phyloP scores from a whole-genome alignment of 1,140 invertebrate species.

The Zaprionus ghesquierei region DNA sequence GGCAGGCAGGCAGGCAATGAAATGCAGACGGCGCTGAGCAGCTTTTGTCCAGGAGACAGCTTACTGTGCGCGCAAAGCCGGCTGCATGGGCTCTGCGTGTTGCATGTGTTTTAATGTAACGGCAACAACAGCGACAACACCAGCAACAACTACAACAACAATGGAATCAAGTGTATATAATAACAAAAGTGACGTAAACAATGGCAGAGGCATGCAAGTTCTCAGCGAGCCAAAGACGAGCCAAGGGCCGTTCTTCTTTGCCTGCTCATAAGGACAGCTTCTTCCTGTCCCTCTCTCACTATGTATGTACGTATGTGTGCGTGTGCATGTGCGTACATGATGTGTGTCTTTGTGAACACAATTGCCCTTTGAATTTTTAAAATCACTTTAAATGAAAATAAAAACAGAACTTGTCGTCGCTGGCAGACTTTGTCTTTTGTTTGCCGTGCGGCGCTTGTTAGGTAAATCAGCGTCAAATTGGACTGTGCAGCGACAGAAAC shows the following conservation, averaged over 20 bases:
- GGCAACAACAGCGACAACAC: slow-evolving; percentile 24
- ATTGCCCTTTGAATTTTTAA: slow-evolving; percentile 81
- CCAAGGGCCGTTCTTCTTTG: slow-evolving; percentile 54
- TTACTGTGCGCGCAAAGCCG: slow-evolving; percentile 42
- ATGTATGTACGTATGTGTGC: not conserved
- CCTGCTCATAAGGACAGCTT: slow-evolving; percentile 28
- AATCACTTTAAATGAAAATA: slow-evolving; percentile 81
- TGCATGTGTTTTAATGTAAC: slow-evolving; percentile 68
- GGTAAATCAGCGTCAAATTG: slow-evolving; percentile 72
- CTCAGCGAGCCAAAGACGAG: slow-evolving; percentile 56
- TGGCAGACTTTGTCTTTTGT: slow-evolving; percentile 60
- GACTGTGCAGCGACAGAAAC: slow-evolving; percentile 33
- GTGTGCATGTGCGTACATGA: slow-evolving; percentile 6
- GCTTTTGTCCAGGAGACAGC: slow-evolving; percentile 28
- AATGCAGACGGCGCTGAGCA: slow-evolving; percentile 11
- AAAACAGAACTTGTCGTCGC: slow-evolving; percentile 53
- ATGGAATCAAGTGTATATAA: slow-evolving; percentile 49
- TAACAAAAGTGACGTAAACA: slow-evolving; percentile 74
- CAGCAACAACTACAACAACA: slow-evolving; percentile 26
- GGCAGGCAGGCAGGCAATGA: slow-evolving; percentile 7
- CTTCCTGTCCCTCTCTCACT: slow-evolving; percentile 8
- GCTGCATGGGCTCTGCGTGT: slow-evolving; percentile 34
- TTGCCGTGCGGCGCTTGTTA: slow-evolving; percentile 63
- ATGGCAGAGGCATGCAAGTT: slow-evolving; percentile 50
- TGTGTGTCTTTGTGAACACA: slow-evolving; percentile 58